phyloP scores from a whole-genome alignment of 2,888 invertebrate genomes.

The Alsophila aescularia region DNA sequence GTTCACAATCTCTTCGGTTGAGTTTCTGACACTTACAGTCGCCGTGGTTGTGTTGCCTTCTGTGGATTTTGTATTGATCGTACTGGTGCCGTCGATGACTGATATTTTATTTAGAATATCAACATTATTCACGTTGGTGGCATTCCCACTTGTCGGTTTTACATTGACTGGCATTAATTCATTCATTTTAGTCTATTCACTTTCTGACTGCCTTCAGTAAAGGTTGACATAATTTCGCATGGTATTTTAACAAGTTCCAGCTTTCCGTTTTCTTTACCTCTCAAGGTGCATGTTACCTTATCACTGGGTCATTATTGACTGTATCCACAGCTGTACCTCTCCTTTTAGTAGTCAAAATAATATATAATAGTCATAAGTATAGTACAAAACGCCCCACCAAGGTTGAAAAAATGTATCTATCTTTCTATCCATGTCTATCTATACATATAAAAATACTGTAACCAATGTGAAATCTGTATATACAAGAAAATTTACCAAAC shows the following conservation, averaged over 20 bases:
- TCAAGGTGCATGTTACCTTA: slow-evolving; percentile 63
- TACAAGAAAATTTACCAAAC: no score
- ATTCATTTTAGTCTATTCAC: slow-evolving; percentile 27
- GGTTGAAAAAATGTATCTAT: no score
- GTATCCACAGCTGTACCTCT: slow-evolving; percentile 50
- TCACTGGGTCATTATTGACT: slow-evolving; percentile 46
- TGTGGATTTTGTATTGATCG: not conserved
- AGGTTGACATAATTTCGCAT: slow-evolving; percentile 78
- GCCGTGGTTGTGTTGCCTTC: slow-evolving; percentile 20
- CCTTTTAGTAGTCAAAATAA: slow-evolving; percentile 73
- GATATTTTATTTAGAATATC: no score
- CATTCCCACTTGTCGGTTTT: no score
- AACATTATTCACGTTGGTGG: no score
- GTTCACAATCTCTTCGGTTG: slow-evolving; percentile 11
- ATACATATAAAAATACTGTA: no score
- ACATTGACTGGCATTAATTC: slow-evolving; percentile 1
- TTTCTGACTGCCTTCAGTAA: slow-evolving; percentile 61
- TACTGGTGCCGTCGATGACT: not conserved
- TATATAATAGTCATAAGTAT: no score
- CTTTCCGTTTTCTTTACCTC: slow-evolving; percentile 61
- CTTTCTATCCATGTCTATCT: no score
- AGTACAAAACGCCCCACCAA: no score
- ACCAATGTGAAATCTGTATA: no score
- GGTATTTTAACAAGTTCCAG: slow-evolving; percentile 65
- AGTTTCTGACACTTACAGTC: slow-evolving; percentile 2